Percentiles rank a stretch among this genome's conserved stretches.
Evolutionary conservation across 2,888 invertebrate genomes (phyloP).

Genomic region (Chrysina gloriosa): DNA sequence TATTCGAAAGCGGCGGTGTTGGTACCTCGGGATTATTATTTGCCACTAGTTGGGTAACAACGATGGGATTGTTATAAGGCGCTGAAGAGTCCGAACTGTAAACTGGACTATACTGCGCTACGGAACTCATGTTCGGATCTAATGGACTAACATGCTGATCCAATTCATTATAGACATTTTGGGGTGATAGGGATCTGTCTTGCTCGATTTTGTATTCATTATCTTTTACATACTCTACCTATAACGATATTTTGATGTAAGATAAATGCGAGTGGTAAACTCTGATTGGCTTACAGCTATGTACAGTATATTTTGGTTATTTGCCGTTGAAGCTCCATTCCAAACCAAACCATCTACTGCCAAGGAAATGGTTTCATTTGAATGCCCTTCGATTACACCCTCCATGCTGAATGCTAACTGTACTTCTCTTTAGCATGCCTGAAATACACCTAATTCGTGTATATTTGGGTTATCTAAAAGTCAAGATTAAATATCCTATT

Average conservation of each 20-base stretch:
- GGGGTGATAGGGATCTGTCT: conserved; percentile 49
- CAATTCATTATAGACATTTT: conserved; percentile 53
- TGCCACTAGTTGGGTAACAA: conserved; percentile 60
- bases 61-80: conserved; percentile 57
- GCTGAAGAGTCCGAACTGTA: conserved; percentile 58
- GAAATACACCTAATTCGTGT: neutral
- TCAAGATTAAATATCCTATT: conserved; percentile 15
- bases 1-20: conserved; percentile 54
- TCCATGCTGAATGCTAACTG: conserved; percentile 53
- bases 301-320: conserved; percentile 57
- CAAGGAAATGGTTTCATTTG: conserved; percentile 53
- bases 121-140: conserved; percentile 69
- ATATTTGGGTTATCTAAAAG: neutral
- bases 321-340: conserved; percentile 45
- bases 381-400: conserved; percentile 54
- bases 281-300: conserved; percentile 58
- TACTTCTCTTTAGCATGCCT: conserved; percentile 19
- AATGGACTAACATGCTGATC: conserved; percentile 62
- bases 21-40: conserved; percentile 48
- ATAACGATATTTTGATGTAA: neutral
- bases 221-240: conserved; percentile 64
- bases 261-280: neutral
- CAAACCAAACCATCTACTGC: conserved; percentile 55
- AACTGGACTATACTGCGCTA: conserved; percentile 73
- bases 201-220: conserved; percentile 56